Evolutionary conservation across 53 echinoderm and acorn worm species (phyloP).

Genomic region (Mesocentrotus franciscanus): DNA sequence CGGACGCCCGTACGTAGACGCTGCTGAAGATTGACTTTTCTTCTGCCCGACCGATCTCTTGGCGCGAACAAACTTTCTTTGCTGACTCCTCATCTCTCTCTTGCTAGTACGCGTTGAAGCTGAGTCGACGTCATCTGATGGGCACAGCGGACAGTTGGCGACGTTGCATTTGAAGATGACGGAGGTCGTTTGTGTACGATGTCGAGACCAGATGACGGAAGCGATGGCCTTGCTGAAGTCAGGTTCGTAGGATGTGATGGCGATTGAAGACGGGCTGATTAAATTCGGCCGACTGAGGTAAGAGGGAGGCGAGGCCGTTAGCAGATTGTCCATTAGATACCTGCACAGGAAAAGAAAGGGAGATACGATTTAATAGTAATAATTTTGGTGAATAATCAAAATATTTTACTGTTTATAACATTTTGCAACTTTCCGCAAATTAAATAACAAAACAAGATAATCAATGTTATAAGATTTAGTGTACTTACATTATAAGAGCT

Average conservation of each 20-base stretch:
- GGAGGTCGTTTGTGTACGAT: constrained; percentile 24
- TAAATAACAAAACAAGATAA: neutral
- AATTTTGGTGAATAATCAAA: neutral
- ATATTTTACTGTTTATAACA: neutral
- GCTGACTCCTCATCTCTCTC: neutral
- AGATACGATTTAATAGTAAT: too few species aligned
- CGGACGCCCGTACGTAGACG: neutral
- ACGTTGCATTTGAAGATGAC: constrained; percentile 42
- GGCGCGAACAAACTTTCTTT: constrained; percentile 23
- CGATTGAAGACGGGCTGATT: constrained; percentile 6
- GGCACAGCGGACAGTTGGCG: constrained; percentile 34
- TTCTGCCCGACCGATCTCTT: neutral
- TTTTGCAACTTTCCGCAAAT: neutral
- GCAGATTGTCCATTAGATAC: neutral
- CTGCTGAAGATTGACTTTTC: neutral
- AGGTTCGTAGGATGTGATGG: constrained; percentile 31
- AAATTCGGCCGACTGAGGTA: neutral
- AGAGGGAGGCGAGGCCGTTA: neutral
- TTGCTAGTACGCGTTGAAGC: neutral
- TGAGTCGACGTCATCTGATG: neutral
- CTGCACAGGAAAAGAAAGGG: neutral
- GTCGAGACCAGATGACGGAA: constrained; percentile 44
- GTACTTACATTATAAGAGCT: too few species aligned
- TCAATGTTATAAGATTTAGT: too few species aligned
- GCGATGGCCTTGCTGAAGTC: constrained; percentile 54